Percentiles rank a stretch among this genome's conserved stretches.
Conservation (phyloP, 2,888 invertebrate genomes). For the Oeneis ivallda region DNA sequence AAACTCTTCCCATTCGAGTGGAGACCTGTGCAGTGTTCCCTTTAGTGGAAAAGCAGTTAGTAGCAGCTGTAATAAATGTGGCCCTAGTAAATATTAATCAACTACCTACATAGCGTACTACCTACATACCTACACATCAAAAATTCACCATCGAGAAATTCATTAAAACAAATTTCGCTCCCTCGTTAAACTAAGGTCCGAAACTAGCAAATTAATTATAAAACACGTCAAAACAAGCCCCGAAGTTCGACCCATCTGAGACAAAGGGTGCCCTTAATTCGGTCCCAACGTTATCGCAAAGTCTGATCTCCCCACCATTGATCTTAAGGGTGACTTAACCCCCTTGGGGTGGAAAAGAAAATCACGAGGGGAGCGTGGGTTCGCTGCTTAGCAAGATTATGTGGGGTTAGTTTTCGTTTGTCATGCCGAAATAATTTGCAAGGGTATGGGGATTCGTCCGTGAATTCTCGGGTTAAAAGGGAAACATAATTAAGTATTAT, state of each 20-base stretch:
- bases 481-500: background rate
- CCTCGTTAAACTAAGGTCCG: slow-evolving; percentile 71
- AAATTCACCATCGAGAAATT: slow-evolving; percentile 48
- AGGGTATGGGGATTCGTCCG: slow-evolving; percentile 35
- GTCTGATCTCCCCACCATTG: slow-evolving; percentile 79
- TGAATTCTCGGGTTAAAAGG: slow-evolving; percentile 34
- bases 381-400: slow-evolving; percentile 57
- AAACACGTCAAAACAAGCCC: slow-evolving; percentile 78
- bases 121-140: too few species aligned
- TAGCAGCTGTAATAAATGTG: background rate
- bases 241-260: slow-evolving; percentile 75
- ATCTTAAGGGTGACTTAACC: slow-evolving; percentile 81
- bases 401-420: slow-evolving; percentile 74
- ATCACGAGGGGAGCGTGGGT: slow-evolving; percentile 63
- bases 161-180: slow-evolving; percentile 65
- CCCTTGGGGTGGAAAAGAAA: slow-evolving; percentile 74
- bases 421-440: slow-evolving; percentile 51
- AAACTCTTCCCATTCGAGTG: too few species aligned
- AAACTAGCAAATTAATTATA: slow-evolving; percentile 82
- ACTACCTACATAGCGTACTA: slow-evolving; percentile 35
- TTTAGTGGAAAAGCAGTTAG: too few species aligned
- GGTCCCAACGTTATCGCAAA: slow-evolving; percentile 74
- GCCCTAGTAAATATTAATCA: slow-evolving; percentile 32
- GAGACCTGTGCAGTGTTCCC: too few species aligned
- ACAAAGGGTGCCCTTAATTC: slow-evolving; percentile 73